Evolutionary conservation across 2,888 invertebrate genomes (phyloP), one percentile per base, ranked within the genome.

Genomic region (Gymnoscelis rufifasciata): DNA sequence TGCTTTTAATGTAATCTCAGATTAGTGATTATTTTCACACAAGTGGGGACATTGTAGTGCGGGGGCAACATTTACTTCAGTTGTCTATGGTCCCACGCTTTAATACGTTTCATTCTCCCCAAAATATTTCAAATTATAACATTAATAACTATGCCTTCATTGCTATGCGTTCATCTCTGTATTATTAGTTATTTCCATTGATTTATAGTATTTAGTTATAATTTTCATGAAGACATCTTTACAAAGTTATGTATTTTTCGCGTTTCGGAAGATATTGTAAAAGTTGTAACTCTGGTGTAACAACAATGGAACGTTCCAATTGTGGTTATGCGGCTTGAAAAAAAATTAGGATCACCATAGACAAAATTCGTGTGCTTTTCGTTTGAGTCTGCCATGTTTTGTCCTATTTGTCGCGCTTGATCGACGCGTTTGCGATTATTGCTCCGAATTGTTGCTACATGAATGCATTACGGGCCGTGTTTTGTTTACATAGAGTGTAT

Each of bases 371-470:
- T 78, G 76, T 74, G 78, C 78, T 79, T 82, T 83, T 83, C 76
- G 74, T 39, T 43, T 35, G 43, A 76, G 83, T 81, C 88, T 86
- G 88, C 88, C 88, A 89, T 89, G 88, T 89, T 89, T 88, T 88
- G 87, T 87, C 82, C 78, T 87, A 87, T 86, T 86, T 88, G 86
- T 89, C 87, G 88, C 84, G 87, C 81, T 87, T 82, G 82, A 78
- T 78, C 79, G 80, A 84, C 83, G 84, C 84, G 76, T 83, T 81
- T 68, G 80, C 77, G 83, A 77, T 78, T 80, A 75, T 69, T 74
- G 77, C 78, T 77, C 62, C 54, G 74, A 79, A 78, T 72, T 80
- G 79, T 72, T 78, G 78, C 74, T 83, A 82, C 81, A 75, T 77
- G 78, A 83, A 81, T 83, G 81, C 78, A 75, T 82, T 81, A 73